phyloP scores from a whole-genome alignment of 2,888 invertebrate genomes.

The Eristalis pertinax region DNA sequence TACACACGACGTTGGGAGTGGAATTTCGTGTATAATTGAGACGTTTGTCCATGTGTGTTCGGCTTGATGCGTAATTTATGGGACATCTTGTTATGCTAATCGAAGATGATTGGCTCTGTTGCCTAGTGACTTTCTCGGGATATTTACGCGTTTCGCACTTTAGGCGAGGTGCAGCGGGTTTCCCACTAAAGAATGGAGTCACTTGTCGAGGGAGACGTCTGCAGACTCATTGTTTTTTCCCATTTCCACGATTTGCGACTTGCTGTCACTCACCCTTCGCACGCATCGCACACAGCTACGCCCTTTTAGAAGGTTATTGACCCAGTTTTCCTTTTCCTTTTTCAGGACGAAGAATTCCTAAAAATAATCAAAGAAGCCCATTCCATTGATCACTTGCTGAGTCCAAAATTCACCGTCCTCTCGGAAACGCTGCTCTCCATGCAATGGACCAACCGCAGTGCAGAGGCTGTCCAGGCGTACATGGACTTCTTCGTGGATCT shows the following conservation, averaged over 20 bases:
- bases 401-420: constrained; percentile 83
- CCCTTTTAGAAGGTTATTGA: no score
- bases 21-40: not conserved
- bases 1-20: not conserved
- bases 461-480: constrained; percentile 82
- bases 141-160: not conserved
- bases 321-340: not conserved
- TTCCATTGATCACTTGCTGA: constrained; percentile 84
- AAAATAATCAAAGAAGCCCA: constrained; percentile 83
- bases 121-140: not conserved
- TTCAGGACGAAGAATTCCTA: constrained; percentile 84
- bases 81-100: not conserved
- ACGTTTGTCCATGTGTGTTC: not conserved
- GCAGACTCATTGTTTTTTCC: not conserved
- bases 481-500: constrained; percentile 86
- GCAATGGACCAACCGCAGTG: constrained; percentile 83
- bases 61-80: not conserved
- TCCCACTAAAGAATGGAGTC: no score
- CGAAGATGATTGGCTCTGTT: not conserved
- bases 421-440: constrained; percentile 84
- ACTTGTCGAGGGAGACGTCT: no score
- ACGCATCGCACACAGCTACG: no score
- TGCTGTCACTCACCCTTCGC: no score
- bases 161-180: not conserved
- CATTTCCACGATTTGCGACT: no score